Percentiles rank a stretch among this genome's conserved stretches.
Evolutionary conservation across 2,113 vertebrate genomes (phyloP).

Genomic region (Pygoscelis antarcticus): DNA sequence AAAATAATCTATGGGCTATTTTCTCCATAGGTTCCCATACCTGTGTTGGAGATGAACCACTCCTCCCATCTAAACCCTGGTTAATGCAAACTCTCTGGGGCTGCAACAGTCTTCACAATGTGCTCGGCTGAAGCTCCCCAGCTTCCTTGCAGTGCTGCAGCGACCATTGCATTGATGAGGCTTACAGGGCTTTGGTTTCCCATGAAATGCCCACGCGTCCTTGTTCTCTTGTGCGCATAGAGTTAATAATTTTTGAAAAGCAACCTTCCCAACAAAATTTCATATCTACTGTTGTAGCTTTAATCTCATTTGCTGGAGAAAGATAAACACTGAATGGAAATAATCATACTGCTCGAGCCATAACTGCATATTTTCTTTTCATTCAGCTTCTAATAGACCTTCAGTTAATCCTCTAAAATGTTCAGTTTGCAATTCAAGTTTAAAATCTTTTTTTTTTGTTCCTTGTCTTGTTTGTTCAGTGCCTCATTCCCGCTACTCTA

Average conservation of each 20-base stretch:
- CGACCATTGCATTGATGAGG: accelerated
- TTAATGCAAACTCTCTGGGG: accelerated
- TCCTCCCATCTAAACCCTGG: not conserved
- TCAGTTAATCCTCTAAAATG: not conserved
- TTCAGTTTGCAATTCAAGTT: not conserved
- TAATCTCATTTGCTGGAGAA: conserved; percentile 14
- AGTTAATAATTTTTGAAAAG: conserved; percentile 1
- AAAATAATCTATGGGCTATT: not conserved
- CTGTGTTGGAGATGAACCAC: accelerated
- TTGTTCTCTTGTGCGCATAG: not conserved
- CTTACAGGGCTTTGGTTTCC: not conserved
- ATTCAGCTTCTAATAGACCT: not conserved
- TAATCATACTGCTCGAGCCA: not conserved
- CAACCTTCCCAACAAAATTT: not conserved
- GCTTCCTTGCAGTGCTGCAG: not conserved
- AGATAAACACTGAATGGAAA: conserved; percentile 36
- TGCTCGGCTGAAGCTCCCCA: not conserved
- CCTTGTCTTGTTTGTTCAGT: not conserved
- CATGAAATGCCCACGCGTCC: not conserved
- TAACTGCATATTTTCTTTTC: not conserved
- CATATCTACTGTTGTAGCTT: not conserved
- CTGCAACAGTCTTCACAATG: not conserved
- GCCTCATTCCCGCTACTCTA: not conserved
- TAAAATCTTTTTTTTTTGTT: not conserved
- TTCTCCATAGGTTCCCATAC: not conserved